Evolutionary conservation across 2,888 invertebrate genomes (phyloP).

Genomic region (Cancer borealis): DNA sequence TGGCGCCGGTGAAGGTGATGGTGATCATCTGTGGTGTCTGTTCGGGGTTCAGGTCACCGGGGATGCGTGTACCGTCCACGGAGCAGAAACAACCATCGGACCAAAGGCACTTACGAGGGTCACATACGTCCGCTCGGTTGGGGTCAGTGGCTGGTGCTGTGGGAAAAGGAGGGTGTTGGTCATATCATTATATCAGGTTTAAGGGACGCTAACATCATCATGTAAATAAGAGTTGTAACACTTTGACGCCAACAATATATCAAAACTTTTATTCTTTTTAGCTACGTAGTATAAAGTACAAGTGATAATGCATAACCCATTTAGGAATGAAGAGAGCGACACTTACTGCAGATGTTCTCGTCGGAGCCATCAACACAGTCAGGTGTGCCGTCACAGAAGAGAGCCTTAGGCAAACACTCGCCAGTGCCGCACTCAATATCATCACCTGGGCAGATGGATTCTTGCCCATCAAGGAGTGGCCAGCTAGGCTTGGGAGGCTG

Average conservation of each 20-base stretch:
- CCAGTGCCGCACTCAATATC: constrained; percentile 95
- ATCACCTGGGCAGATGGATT: constrained; percentile 93
- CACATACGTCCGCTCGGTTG: constrained; percentile 79
- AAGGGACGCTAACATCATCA: background rate
- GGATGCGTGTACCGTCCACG: constrained; percentile 92
- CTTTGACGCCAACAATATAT: background rate
- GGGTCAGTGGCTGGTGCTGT: constrained; percentile 79
- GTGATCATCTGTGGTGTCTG: constrained; percentile 96
- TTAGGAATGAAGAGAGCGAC: background rate
- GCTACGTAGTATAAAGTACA: background rate
- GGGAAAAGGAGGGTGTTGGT: background rate
- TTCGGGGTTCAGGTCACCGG: constrained; percentile 88
- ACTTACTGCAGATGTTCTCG: constrained; percentile 93
- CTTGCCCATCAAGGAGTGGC: constrained; percentile 94
- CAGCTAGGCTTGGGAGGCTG: constrained; percentile 66
- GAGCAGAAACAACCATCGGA: constrained; percentile 91
- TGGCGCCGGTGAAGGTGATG: constrained; percentile 94
- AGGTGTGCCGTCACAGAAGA: constrained; percentile 94
- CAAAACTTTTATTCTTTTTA: background rate
- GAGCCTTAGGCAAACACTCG: constrained; percentile 93
- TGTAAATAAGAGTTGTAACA: background rate
- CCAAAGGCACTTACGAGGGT: constrained; percentile 79
- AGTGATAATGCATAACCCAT: background rate
- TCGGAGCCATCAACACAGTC: constrained; percentile 97
- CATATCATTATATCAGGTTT: background rate